A percentile compares a stretch with the other conserved stretches of the same genome.
Conservation (phyloP, 1,140 invertebrate species). For the Anadara kagoshimensis region DNA sequence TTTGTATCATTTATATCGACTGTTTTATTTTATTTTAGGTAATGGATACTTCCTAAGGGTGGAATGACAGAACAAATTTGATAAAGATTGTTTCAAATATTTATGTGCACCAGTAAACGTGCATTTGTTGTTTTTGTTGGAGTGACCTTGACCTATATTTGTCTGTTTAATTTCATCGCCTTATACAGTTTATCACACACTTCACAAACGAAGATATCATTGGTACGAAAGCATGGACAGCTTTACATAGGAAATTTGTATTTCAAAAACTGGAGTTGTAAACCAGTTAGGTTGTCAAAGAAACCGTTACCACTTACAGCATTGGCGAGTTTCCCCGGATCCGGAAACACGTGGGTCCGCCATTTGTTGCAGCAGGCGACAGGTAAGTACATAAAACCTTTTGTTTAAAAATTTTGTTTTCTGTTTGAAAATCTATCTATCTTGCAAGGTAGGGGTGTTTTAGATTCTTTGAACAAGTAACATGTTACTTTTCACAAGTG, state of each 20-base stretch:
- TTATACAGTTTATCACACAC: constrained; percentile 6
- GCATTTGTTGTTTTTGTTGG: not conserved
- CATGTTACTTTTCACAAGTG: no score
- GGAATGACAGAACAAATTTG: no score
- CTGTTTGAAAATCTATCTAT: not conserved
- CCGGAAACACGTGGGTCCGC: constrained; percentile 61
- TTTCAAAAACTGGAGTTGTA: constrained; percentile 22
- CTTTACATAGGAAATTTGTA: constrained; percentile 5
- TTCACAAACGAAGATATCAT: constrained; percentile 2
- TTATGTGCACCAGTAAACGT: no score
- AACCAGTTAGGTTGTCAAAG: constrained; percentile 1
- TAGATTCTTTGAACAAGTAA: no score
- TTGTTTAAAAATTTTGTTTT: not conserved
- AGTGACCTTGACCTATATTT: constrained; percentile 6
- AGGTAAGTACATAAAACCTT: constrained; percentile 31
- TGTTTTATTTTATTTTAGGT: no score
- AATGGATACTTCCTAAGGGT: no score
- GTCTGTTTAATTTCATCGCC: constrained; percentile 15
- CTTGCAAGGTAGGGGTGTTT: not conserved
- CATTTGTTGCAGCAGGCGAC: constrained; percentile 54
- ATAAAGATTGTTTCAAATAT: no score
- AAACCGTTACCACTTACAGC: constrained; percentile 42
- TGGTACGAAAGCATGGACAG: constrained; percentile 12
- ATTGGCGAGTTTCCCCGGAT: constrained; percentile 56
- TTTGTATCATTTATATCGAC: no score